Conservation (phyloP, 2,888 invertebrate species). For the Ptychoptera contaminata region DNA sequence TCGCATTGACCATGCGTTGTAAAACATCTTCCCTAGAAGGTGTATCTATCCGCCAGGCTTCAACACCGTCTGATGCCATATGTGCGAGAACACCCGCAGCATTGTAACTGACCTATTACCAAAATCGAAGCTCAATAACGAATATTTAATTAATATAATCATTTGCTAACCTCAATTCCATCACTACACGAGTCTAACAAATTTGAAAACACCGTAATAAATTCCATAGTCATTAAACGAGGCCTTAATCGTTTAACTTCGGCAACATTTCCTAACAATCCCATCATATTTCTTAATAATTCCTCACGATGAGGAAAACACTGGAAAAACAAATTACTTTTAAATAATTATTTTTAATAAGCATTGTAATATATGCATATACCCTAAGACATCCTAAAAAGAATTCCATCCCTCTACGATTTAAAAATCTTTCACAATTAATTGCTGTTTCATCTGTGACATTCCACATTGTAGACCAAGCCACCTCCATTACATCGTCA, state of each 20-base stretch:
- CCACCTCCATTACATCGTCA: slow-evolving; percentile 93
- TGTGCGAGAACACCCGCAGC: slow-evolving; percentile 92
- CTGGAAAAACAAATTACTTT: slow-evolving; percentile 31
- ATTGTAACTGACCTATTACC: slow-evolving; percentile 69
- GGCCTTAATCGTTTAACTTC: slow-evolving; percentile 73
- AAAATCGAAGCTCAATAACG: slow-evolving; percentile 4
- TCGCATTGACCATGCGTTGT: slow-evolving; percentile 60
- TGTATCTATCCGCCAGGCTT: slow-evolving; percentile 59
- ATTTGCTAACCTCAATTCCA: slow-evolving; percentile 67
- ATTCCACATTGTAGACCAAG: slow-evolving; percentile 99
- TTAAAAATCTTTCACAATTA: slow-evolving; percentile 83
- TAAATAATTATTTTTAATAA: slow-evolving; percentile 1
- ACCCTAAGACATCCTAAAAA: slow-evolving; percentile 81
- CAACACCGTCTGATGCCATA: slow-evolving; percentile 81
- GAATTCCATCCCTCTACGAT: slow-evolving; percentile 74
- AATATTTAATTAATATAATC: slow-evolving; percentile 1
- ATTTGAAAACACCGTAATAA: slow-evolving; percentile 72
- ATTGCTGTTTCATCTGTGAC: slow-evolving; percentile 90
- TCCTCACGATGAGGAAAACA: slow-evolving; percentile 79
- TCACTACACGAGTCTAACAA: slow-evolving; percentile 74
- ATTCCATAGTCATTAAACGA: slow-evolving; percentile 69
- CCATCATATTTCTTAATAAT: slow-evolving; percentile 95
- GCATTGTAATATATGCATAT: slow-evolving; percentile 10
- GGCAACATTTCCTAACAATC: slow-evolving; percentile 87
- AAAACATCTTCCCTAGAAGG: slow-evolving; percentile 60